Evolutionary conservation across 2,797 vertebrate genomes (phyloP).

Genomic region (Spea hammondii): DNA sequence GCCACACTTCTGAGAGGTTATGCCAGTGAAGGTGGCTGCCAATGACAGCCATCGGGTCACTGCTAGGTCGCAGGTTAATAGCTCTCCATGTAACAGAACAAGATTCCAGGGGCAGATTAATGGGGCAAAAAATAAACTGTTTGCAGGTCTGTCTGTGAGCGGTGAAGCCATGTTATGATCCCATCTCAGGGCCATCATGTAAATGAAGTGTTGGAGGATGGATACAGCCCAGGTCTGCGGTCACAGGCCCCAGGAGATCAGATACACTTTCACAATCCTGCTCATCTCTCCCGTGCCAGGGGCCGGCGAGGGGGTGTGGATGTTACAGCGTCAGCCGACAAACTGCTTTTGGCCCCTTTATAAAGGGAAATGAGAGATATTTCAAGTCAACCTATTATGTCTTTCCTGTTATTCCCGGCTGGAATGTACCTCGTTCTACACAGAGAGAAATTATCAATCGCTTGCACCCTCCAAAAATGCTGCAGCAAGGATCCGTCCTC

Average conservation of each 20-base stretch:
- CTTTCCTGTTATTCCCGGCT: slow-evolving; percentile 22
- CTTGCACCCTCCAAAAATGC: too few relatives aligned
- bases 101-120: slow-evolving; percentile 46
- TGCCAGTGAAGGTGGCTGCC: slow-evolving; percentile 38
- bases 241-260: slow-evolving; percentile 19
- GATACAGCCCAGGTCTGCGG: slow-evolving; percentile 34
- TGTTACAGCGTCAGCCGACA: slow-evolving; percentile 20
- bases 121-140: slow-evolving; percentile 45
- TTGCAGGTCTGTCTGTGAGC: slow-evolving; percentile 33
- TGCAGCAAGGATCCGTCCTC: too few relatives aligned
- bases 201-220: slow-evolving; percentile 44
- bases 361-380: slow-evolving; percentile 23
- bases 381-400: slow-evolving; percentile 6
- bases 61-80: slow-evolving; percentile 21
- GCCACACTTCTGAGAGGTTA: slow-evolving; percentile 41
- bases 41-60: slow-evolving; percentile 52
- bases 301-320: slow-evolving; percentile 14
- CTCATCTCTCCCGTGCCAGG: slow-evolving; percentile 28
- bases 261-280: slow-evolving; percentile 29
- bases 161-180: slow-evolving; percentile 41
- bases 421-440: slow-evolving; percentile 38
- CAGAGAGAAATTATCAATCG: not conserved
- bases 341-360: slow-evolving; percentile 35
- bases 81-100: slow-evolving; percentile 6
- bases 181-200: slow-evolving; percentile 24